A percentile compares a stretch with the other conserved stretches of the same genome.
phyloP scores from a whole-genome alignment of 2,888 invertebrate species.

The Atrina japonica region DNA sequence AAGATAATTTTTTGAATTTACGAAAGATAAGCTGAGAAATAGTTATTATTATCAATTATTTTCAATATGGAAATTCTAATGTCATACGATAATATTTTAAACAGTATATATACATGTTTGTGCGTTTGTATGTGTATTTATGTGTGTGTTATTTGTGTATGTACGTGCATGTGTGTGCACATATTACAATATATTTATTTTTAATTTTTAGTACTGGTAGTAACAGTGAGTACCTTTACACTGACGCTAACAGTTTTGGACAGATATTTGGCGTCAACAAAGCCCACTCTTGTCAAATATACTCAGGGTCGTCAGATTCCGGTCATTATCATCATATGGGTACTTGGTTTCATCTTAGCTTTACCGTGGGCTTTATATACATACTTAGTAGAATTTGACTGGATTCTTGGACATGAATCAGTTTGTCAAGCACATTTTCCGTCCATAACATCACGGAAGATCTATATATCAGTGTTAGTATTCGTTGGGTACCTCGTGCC shows the following conservation, averaged over 20 bases:
- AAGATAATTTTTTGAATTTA: too few relatives aligned
- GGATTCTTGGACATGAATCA: slow-evolving; percentile 52
- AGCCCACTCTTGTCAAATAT: slow-evolving; percentile 40
- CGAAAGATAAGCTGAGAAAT: too few relatives aligned
- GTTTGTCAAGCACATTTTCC: slow-evolving; percentile 57
- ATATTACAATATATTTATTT: too few relatives aligned
- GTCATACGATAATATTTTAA: too few relatives aligned
- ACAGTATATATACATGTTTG: too few relatives aligned
- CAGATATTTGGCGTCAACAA: slow-evolving; percentile 50
- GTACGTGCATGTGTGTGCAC: too few relatives aligned
- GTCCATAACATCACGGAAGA: slow-evolving; percentile 38
- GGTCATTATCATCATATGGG: slow-evolving; percentile 53
- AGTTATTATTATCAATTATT: too few relatives aligned
- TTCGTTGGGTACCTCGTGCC: slow-evolving; percentile 52
- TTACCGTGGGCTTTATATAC: slow-evolving; percentile 58
- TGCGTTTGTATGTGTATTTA: too few relatives aligned
- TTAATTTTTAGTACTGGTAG: slow-evolving; percentile 53
- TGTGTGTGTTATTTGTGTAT: too few relatives aligned
- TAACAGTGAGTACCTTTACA: slow-evolving; percentile 54
- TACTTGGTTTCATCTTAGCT: slow-evolving; percentile 39
- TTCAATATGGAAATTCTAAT: too few relatives aligned
- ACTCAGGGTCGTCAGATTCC: slow-evolving; percentile 53
- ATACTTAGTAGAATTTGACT: slow-evolving; percentile 50
- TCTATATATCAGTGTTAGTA: slow-evolving; percentile 51
- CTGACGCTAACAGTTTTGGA: slow-evolving; percentile 51